phyloP scores from a whole-genome alignment of 2,113 vertebrate species.

The Myotis davidii region DNA sequence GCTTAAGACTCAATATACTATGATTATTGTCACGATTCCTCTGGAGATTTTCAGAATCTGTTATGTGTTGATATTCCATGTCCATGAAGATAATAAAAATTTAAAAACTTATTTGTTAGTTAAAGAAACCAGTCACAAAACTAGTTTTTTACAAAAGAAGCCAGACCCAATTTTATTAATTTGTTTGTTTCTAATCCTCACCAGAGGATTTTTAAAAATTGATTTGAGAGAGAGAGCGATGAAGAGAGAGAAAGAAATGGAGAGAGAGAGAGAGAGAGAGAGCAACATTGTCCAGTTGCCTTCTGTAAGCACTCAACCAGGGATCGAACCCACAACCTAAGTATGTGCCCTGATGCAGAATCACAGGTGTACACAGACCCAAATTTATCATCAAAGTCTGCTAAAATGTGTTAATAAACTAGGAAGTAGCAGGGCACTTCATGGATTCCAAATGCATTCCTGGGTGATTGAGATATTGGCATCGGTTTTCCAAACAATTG shows the following conservation, averaged over 20 bases:
- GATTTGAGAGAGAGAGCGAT: background rate
- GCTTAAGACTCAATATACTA: background rate
- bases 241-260: background rate
- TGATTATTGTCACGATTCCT: background rate
- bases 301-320: background rate
- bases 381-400: background rate
- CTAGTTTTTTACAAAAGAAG: constrained; percentile 11
- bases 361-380: background rate
- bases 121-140: background rate
- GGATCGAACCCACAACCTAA: background rate
- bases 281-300: background rate
- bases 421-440: background rate
- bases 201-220: background rate
- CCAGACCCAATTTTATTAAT: background rate
- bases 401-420: background rate
- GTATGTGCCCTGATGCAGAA: no score
- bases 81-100: background rate
- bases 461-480: background rate
- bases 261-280: background rate
- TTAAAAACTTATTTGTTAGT: background rate
- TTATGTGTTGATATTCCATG: background rate
- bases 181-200: background rate
- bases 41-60: background rate
- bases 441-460: background rate
- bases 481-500: background rate